Evolutionary conservation across 2,888 invertebrate genomes (phyloP), one percentile per base, ranked within the genome.

Genomic region (Podotricha telesiphe): DNA sequence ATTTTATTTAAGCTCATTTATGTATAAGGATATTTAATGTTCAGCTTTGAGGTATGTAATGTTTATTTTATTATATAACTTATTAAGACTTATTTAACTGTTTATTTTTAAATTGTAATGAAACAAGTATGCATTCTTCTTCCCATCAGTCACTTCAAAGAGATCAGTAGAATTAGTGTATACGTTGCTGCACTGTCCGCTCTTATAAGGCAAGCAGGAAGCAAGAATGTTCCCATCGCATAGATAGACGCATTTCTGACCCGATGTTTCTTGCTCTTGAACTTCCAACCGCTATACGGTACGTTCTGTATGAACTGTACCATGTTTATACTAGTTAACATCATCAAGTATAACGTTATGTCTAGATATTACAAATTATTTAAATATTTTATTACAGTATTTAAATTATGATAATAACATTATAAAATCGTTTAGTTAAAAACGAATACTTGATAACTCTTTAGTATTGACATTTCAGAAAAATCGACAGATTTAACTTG

Each of bases 161-260:
- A 68, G 47, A 53, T 53, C 53, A 53, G 28, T 17, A 10, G 65
- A 51, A 63, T 68, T 56, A 51, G 56, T 50, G 56, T 50, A 40
- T 65, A 28, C 28, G 28, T 28, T 4, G 53, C 47, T 61, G 68
- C 61, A n/a, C 10, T 70, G 61, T 45, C 34, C 55, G 62, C 79
- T 80, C 89, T 79, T 89, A 88, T 88, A 92, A 82, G 90, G 91
- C 83, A 80, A 86, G 83, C 82, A 86, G 88, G 89, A 88, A 90
- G 82, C 82, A 76, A 77, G 83, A 80, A 80, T 78, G 85, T 89
- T 93, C 91, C 90, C 92, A 92, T 89, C 86, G 83, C 80, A 78
- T 77, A 82, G 78, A 80, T 80, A 59, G 87, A 90, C 86, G 85
- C 84, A 86, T 88, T 82, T 83, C 84, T 85, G 83, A 81, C 81